These are phyloP conservation scores for Aleiodes sp. DNA, from an alignment of 1,140 invertebrate genomes.

Conservation along the genomic window DNA sequence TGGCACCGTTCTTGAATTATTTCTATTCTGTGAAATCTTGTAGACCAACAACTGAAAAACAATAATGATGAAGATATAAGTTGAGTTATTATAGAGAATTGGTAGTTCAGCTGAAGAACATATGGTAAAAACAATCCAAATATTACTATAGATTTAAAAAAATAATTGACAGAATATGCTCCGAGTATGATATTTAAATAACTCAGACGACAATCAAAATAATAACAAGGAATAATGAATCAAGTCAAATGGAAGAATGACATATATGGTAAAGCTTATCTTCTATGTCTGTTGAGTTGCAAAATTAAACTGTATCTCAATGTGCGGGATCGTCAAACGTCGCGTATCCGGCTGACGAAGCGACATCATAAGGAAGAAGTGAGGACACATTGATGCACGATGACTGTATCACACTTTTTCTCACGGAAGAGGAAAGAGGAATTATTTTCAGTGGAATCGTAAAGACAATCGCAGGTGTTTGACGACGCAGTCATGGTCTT, in stretches of 20 bases:
- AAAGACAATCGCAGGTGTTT: slow-evolving; percentile 32
- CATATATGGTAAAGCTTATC: not conserved
- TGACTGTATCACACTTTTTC: slow-evolving; percentile 44
- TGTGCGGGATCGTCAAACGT: not conserved
- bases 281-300: slow-evolving; percentile 32
- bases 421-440: slow-evolving; percentile 50
- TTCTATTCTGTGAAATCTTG: too few species aligned
- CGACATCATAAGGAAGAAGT: slow-evolving; percentile 7
- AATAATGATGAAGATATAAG: too few species aligned
- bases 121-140: too few species aligned
- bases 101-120: not conserved
- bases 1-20: too few species aligned
- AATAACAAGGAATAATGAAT: slow-evolving; percentile 2
- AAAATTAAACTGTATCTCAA: slow-evolving; percentile 15
- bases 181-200: too few species aligned
- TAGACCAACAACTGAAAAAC: too few species aligned
- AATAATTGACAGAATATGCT: too few species aligned
- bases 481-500: slow-evolving; percentile 21
- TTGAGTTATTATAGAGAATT: too few species aligned
- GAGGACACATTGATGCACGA: slow-evolving; percentile 45
- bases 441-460: slow-evolving; percentile 23
- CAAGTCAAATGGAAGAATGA: not conserved
- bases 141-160: too few species aligned
- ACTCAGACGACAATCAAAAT: not conserved
- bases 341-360: slow-evolving; percentile 6